A percentile compares a stretch with the other conserved stretches of the same genome.
phyloP scores from a whole-genome alignment of 1,140 invertebrate genomes.

The Oncopeltus fasciatus region DNA sequence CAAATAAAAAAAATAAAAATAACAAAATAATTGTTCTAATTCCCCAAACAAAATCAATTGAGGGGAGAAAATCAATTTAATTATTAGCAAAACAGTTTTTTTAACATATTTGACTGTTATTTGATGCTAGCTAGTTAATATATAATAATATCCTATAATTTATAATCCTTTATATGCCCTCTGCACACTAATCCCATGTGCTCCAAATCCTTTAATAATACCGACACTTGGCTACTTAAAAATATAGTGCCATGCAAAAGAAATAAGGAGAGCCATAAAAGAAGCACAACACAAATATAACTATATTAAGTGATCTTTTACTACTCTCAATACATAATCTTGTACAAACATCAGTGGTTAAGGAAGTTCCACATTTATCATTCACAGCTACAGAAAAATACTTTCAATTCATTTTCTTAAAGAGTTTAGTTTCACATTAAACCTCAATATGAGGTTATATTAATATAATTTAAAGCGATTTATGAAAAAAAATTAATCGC shows the following conservation, averaged over 20 bases:
- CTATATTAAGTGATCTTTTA: too few relatives aligned
- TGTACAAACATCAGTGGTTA: neutral
- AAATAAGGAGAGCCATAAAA: neutral
- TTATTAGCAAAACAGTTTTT: slow-evolving; percentile 7
- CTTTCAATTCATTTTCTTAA: too few relatives aligned
- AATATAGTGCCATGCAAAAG: neutral
- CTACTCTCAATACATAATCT: neutral
- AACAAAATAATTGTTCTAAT: too few relatives aligned
- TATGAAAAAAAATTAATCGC: neutral
- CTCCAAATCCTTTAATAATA: neutral
- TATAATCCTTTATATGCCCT: neutral
- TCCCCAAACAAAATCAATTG: neutral
- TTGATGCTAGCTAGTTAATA: neutral
- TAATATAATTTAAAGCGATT: neutral
- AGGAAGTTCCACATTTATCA: neutral
- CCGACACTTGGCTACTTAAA: neutral
- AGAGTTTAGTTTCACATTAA: too few relatives aligned
- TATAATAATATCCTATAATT: neutral
- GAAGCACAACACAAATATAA: slow-evolving; percentile 8
- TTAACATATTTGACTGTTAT: slow-evolving; percentile 9
- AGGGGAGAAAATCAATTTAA: neutral
- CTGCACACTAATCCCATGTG: neutral
- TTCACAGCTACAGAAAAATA: neutral
- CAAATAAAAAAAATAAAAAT: too few relatives aligned
- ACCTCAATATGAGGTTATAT: slow-evolving; percentile 7